Evolutionary conservation across 2,113 vertebrate genomes (phyloP), one percentile per base, ranked within the genome.

Genomic region (Ovis aries): DNA sequence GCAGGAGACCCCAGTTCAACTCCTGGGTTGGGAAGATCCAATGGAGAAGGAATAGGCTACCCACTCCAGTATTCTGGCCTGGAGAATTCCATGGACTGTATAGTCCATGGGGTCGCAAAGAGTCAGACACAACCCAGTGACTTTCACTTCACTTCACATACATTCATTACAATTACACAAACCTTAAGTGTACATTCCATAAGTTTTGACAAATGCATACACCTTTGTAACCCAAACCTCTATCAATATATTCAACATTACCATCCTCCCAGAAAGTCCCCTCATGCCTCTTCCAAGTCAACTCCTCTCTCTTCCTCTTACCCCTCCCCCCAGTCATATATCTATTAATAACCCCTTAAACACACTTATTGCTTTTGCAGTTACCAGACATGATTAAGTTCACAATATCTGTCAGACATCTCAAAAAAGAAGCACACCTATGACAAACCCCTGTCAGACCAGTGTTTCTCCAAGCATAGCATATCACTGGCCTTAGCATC

Each of bases 371-470:
- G 36, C 8, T 60, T 85, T 96, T 83, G 16, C 9, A 90, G 50
- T 81, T 96, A 55, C 29, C 15, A 90, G 88, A 83, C 27, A 45
- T 83, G 50, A 87, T 9, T 77, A 19, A 90, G 11, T 59, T 31
- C 14, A 88, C 48, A 93, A 25, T 71, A 62, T 52, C 62, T 92
- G 83, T 43, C 52, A 88, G 80, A 96, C 19, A 77, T 81, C 53
- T 95, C 53, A 94, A 59, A 74, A 97, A 78, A 94, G 55, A 81
- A 88, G 59, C 62, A 94, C n/a, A 93, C 36, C 77, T 23, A 87
- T 10, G 16, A 64, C 57, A 40, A 13, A 45, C 12, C 52, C 67
- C 55, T 29, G 31, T 77, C 92, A 95, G 31, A 94, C 64, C 31
- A 78, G 6, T 62, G 50, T 52, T 89, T 90, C 89, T 90, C 40